phyloP scores from a whole-genome alignment of 2,797 vertebrate species.

The Acrocephalus scirpaceus region DNA sequence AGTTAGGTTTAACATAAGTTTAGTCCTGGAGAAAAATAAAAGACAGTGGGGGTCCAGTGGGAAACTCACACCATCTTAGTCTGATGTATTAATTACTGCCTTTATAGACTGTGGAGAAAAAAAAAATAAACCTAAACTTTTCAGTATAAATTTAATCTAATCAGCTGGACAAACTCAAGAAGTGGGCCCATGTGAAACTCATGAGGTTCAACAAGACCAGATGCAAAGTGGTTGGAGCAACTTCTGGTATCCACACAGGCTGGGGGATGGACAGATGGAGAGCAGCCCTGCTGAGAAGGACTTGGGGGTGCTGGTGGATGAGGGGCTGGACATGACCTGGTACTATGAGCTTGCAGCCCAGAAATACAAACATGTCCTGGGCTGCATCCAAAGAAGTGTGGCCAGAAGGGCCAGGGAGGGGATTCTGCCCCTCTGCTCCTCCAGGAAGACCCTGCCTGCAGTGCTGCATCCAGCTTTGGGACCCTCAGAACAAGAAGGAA shows the following conservation, averaged over 20 bases:
- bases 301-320: not conserved
- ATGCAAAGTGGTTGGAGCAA: not conserved
- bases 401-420: fast-evolving
- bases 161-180: not conserved
- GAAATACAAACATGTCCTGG: not conserved
- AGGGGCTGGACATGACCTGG: not conserved
- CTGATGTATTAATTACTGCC: not conserved
- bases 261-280: not conserved
- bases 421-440: not conserved
- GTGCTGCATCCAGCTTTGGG: not conserved
- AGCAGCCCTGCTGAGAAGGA: not conserved
- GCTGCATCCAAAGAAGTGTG: fast-evolving
- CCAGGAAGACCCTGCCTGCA: not conserved
- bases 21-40: not conserved
- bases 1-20: not conserved
- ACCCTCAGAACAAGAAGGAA: not conserved
- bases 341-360: not conserved
- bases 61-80: not conserved
- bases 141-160: not conserved
- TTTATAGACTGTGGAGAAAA: not conserved
- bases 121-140: not conserved
- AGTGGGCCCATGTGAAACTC: not conserved
- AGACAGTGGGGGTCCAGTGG: not conserved
- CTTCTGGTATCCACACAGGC: no score
- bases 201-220: not conserved